Percentiles rank a stretch among this genome's conserved stretches.
phyloP scores from a whole-genome alignment of 2,113 vertebrate species.

The Pituophis catenifer region DNA sequence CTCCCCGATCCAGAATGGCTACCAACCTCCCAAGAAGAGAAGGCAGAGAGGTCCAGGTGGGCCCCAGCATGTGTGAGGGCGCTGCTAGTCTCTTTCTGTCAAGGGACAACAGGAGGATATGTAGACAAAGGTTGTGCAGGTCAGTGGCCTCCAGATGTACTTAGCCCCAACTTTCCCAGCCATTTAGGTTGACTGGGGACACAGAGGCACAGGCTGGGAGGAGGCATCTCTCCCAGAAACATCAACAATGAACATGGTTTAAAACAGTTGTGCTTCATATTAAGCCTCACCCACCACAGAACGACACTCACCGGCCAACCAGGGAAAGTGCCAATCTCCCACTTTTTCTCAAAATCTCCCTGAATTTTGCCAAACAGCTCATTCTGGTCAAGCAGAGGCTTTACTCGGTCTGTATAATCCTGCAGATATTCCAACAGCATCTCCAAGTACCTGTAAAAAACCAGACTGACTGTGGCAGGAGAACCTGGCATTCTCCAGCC shows the following conservation, averaged over 20 bases:
- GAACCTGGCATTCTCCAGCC: background rate
- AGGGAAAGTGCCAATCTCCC: slow-evolving; percentile 92
- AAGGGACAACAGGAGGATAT: slow-evolving; percentile 21
- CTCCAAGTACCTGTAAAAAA: slow-evolving; percentile 84
- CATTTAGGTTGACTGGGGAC: background rate
- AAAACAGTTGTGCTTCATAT: background rate
- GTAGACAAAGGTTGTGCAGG: background rate
- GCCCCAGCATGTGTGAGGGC: slow-evolving; percentile 94
- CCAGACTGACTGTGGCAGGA: background rate
- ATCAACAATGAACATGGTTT: background rate
- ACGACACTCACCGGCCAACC: slow-evolving; percentile 88
- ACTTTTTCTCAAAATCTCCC: slow-evolving; percentile 94
- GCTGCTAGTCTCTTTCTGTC: slow-evolving; percentile 96
- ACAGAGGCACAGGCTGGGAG: background rate
- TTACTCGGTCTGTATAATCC: slow-evolving; percentile 94
- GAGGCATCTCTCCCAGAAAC: background rate
- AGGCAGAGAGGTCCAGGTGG: slow-evolving; percentile 96
- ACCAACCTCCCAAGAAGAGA: slow-evolving; percentile 96
- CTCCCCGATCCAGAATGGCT: background rate
- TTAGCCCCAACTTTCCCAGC: background rate
- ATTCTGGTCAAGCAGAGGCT: slow-evolving; percentile 94
- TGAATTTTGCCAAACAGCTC: slow-evolving; percentile 95
- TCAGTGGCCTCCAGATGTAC: background rate
- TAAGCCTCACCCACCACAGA: background rate
- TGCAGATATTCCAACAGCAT: slow-evolving; percentile 97